Conservation (phyloP, 2,888 invertebrate genomes). For the Dryomyza anilis region DNA sequence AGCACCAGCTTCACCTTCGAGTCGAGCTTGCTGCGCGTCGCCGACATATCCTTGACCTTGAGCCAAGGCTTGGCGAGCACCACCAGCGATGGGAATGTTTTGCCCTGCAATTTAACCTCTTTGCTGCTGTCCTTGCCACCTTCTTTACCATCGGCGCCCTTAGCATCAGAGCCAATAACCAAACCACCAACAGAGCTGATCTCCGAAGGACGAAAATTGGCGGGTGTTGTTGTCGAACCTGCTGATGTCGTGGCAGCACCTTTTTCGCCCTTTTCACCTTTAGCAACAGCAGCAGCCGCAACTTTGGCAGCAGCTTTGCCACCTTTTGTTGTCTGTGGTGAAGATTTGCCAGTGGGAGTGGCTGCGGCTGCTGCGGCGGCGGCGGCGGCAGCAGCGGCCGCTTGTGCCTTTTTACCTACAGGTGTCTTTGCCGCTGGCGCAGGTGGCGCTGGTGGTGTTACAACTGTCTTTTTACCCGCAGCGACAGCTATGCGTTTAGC, state of each 20-base stretch:
- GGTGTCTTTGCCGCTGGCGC: conserved; percentile 25
- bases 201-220: conserved; percentile 70
- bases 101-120: conserved; percentile 75
- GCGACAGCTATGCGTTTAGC: conserved; percentile 60
- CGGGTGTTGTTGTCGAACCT: conserved; percentile 29
- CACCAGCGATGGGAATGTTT: conserved; percentile 85
- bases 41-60: conserved; percentile 69
- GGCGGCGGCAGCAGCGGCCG: conserved; percentile 8
- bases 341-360: conserved; percentile 37
- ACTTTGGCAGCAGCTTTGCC: conserved; percentile 10
- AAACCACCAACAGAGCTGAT: conserved; percentile 75
- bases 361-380: conserved; percentile 25
- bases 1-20: conserved; percentile 81
- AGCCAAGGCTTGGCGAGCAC: conserved; percentile 83
- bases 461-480: conserved; percentile 40
- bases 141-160: conserved; percentile 63
- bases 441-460: conserved; percentile 25
- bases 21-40: conserved; percentile 71
- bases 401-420: conserved; percentile 4
- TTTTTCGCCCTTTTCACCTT: conserved; percentile 29
- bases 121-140: conserved; percentile 73
- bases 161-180: conserved; percentile 66
- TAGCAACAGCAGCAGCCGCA: conserved; percentile 8
- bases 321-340: conserved; percentile 40
- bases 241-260: conserved; percentile 19